phyloP scores from a whole-genome alignment of 2,113 vertebrate genomes.

The Neoarius graeffei region DNA sequence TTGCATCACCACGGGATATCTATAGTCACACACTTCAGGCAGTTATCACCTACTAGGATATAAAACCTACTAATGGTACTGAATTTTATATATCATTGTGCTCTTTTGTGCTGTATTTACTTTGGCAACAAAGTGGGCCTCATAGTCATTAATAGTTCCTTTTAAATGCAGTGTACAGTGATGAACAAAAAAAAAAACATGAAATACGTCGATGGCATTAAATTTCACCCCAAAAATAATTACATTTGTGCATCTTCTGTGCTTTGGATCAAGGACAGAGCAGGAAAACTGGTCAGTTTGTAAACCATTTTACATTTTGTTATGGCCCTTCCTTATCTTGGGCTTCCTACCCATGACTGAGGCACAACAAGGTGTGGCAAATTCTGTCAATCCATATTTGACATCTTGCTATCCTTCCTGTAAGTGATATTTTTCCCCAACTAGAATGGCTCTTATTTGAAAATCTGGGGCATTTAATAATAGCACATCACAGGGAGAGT shows the following conservation, averaged over 20 bases:
- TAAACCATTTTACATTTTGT: conserved; percentile 8
- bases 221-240: background rate
- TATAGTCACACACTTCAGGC: background rate
- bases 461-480: conserved; percentile 64
- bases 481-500: conserved; percentile 55
- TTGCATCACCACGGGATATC: background rate
- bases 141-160: background rate
- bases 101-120: background rate
- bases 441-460: conserved; percentile 48
- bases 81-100: background rate
- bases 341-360: conserved; percentile 40
- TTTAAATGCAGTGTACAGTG: background rate
- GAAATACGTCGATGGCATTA: background rate
- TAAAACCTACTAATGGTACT: background rate
- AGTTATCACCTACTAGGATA: background rate
- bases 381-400: conserved; percentile 53
- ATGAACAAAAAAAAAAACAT: background rate
- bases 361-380: conserved; percentile 45
- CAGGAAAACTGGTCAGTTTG: background rate
- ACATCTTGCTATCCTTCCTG: conserved; percentile 55
- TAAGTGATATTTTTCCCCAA: conserved; percentile 46
- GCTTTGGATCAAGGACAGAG: background rate
- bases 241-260: background rate
- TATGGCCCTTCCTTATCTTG: conserved; percentile 22
- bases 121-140: background rate